Base-by-base conservation (phyloP, 2,113 vertebrate species). In the Malurus elegans region DNA sequence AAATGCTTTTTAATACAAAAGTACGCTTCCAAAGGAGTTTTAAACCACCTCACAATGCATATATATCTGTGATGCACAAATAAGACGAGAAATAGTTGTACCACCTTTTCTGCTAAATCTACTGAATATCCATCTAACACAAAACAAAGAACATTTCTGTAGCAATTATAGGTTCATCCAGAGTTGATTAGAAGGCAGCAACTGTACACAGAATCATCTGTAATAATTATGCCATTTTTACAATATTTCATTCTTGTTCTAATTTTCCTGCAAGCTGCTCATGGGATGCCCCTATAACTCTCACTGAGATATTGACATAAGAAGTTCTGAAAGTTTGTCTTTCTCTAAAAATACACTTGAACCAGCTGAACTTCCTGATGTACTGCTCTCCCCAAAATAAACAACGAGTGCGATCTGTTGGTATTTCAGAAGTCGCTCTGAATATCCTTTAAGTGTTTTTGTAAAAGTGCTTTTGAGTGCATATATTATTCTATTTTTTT, bases 301-400 rank as follows among this genome's bases (percentile, higher is more conserved):
- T 24, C 31, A 66, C 12, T 48, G 62, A 75, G 54, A 65, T 56
- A 50, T 50, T 65, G 91, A 62, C 51, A 72, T 36, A 61, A 89
- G 16, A 36, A 10, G 0, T 36, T 44, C 34, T 79, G 58, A 80
- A 87, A 74, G 69, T 32, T 36, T 42, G 14, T 65, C 60, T 90
- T 95, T 93, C 90, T 74, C 82, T 62, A 75, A 88, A 96, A 86
- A 60, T 91, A 70, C 23, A 57, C 42, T 92, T 84, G 74, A 86
- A 79, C 83, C 81, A 81, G 56, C 19, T 78, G 75, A 93, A 95
- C 87, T 96, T 97, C 87, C 94, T 95, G 78, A 96, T 86, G 79
- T 86, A 76, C 81, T 92, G 88, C 62, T 92, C 64, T 90, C 90
- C 87, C 92, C 87, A 95, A 72, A 79, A 95, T 61, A 95, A 95